A percentile compares a stretch with the other conserved stretches of the same genome.
Evolutionary conservation across 2,113 vertebrate genomes (phyloP).

Genomic region (Plecotus auritus): DNA sequence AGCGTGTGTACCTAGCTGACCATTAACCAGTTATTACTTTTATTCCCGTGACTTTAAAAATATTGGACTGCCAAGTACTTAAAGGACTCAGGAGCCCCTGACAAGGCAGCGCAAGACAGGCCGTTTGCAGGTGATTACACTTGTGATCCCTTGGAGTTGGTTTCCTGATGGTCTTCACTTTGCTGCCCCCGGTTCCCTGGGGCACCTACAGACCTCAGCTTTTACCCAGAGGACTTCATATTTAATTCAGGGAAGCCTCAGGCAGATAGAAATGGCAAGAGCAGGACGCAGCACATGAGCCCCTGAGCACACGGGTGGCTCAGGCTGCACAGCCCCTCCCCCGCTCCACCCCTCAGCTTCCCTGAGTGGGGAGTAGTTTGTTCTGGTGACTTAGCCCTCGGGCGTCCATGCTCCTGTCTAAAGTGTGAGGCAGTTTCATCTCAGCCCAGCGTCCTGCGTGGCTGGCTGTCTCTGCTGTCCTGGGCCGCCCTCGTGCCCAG

Average conservation of each 20-base stretch:
- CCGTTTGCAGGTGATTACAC: rapidly evolving
- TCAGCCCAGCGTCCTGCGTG: no score
- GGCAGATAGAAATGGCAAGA: neutral
- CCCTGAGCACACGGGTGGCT: rapidly evolving
- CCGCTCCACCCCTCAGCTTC: no score
- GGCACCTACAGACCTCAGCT: rapidly evolving
- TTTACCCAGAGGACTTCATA: neutral
- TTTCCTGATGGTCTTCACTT: rapidly evolving
- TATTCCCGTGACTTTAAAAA: neutral
- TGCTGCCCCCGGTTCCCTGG: no score
- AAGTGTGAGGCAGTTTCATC: no score
- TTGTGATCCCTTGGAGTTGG: rapidly evolving
- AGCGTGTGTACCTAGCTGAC: neutral
- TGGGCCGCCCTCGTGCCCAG: no score
- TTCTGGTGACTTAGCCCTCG: no score
- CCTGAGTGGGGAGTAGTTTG: no score
- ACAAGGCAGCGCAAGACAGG: rapidly evolving
- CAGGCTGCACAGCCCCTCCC: no score
- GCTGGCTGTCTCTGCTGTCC: no score
- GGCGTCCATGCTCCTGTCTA: no score
- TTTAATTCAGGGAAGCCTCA: neutral
- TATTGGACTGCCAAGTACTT: neutral
- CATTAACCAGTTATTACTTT: neutral
- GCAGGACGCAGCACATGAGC: rapidly evolving
- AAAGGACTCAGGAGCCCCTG: neutral